Conservation (phyloP, 2,113 vertebrate species). For the Pimephales promelas region DNA sequence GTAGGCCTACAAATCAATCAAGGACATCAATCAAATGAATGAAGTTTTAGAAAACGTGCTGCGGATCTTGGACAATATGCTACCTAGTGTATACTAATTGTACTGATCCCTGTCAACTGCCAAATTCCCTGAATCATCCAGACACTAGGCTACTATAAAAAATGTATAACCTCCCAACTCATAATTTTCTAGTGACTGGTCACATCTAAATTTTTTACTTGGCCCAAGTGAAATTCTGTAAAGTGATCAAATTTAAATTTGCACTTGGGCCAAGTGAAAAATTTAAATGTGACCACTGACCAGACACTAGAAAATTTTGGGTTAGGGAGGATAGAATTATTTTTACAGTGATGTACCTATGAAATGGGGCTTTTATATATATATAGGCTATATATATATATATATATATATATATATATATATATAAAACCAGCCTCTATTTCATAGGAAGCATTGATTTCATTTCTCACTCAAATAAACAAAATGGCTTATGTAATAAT, state of each 20-base stretch:
- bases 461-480: conserved; percentile 4
- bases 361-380: background rate
- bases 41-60: background rate
- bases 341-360: background rate
- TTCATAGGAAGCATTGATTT: background rate
- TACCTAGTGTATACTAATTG: background rate
- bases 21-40: background rate
- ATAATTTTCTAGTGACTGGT: no score
- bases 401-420: no score
- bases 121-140: background rate
- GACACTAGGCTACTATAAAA: background rate
- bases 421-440: background rate
- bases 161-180: no score
- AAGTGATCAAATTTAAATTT: no score
- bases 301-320: no score
- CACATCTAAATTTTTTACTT: no score
- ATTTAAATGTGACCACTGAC: no score
- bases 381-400: no score
- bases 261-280: no score
- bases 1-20: no score
- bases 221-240: no score
- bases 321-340: no score
- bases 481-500: conserved; percentile 21
- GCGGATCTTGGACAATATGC: background rate
- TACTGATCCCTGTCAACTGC: background rate